These are phyloP conservation scores for Eretmocerus hayati DNA, from an alignment of 2,888 invertebrate genomes.

Conservation along the genomic window DNA sequence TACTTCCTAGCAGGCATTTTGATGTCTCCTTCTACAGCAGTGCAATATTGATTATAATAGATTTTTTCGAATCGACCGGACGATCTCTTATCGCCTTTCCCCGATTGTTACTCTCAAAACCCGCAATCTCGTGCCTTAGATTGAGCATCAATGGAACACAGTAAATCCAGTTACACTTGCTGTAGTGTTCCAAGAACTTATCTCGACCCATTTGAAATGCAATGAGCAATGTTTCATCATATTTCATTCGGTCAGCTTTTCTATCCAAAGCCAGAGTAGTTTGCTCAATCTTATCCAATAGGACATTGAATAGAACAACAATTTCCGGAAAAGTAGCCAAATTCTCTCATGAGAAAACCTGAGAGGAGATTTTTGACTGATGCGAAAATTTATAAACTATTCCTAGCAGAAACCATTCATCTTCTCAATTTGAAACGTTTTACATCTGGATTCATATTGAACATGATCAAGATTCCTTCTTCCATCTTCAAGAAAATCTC, in stretches of 20 bases:
- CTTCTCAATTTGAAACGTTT: slow-evolving; percentile 4
- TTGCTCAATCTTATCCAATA: slow-evolving; percentile 16
- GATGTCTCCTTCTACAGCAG: too few species aligned
- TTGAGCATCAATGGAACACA: too few species aligned
- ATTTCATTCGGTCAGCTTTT: slow-evolving; percentile 9
- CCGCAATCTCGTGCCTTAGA: too few species aligned
- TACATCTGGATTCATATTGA: background rate
- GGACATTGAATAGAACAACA: slow-evolving; percentile 14
- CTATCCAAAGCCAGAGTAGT: too few species aligned
- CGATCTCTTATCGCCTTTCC: background rate
- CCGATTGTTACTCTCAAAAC: background rate
- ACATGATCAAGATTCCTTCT: background rate
- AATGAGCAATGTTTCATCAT: too few species aligned
- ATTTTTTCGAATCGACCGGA: background rate
- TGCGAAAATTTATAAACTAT: slow-evolving; percentile 11
- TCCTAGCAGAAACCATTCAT: slow-evolving; percentile 16
- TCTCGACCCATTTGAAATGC: too few species aligned
- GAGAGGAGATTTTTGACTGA: background rate
- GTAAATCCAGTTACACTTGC: too few species aligned
- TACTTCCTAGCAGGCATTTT: too few species aligned
- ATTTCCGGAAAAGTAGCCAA: slow-evolving; percentile 20
- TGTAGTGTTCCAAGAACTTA: too few species aligned
- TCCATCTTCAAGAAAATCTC: background rate
- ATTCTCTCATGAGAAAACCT: slow-evolving; percentile 11
- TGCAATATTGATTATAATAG: too few species aligned